phyloP scores from a whole-genome alignment of 1,140 invertebrate species.

The Drosophila navojoa region DNA sequence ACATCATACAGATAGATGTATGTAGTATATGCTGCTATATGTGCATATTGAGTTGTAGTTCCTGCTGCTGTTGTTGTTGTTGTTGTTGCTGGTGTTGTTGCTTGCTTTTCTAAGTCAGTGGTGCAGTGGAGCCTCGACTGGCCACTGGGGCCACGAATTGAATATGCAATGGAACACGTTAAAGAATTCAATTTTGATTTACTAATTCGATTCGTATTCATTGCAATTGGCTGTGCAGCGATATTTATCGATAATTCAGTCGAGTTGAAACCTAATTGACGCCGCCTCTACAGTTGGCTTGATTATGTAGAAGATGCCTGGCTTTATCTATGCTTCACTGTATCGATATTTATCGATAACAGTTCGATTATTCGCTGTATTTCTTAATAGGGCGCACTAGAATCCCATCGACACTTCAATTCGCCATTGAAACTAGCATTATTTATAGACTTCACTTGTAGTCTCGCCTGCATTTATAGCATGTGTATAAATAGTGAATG shows the following conservation, averaged over 20 bases:
- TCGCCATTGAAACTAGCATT: no score
- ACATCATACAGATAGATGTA: constrained; percentile 4
- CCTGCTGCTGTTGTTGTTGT: neutral
- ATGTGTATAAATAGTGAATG: no score
- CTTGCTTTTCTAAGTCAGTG: constrained; percentile 56
- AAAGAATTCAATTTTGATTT: neutral
- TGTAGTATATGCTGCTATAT: neutral
- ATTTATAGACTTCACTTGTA: no score
- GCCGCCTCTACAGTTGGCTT: no score
- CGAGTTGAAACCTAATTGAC: neutral
- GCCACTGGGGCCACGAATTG: constrained; percentile 9
- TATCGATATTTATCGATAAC: no score
- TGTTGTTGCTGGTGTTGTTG: neutral
- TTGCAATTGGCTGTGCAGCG: neutral
- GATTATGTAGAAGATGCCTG: no score
- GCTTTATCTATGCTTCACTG: no score
- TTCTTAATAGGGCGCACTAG: no score
- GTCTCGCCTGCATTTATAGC: no score
- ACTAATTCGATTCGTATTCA: neutral
- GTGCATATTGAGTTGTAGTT: neutral
- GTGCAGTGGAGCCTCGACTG: constrained; percentile 35
- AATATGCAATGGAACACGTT: neutral
- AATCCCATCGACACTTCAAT: no score
- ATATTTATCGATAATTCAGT: neutral
- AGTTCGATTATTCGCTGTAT: no score